Evolutionary conservation across 2,888 invertebrate genomes (phyloP).

Genomic region (Tuberolachnus salignus): DNA sequence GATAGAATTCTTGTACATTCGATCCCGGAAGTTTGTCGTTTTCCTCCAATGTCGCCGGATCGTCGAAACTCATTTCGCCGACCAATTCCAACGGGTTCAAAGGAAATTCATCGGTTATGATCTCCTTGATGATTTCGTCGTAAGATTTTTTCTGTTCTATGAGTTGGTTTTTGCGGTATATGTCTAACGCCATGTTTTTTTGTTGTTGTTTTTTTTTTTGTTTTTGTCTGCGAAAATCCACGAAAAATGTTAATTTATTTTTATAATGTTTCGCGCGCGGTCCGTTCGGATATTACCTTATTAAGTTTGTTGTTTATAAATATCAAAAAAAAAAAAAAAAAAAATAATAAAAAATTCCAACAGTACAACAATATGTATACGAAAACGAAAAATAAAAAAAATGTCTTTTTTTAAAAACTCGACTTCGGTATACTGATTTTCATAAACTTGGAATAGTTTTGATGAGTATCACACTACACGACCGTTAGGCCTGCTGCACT

Average conservation of each 20-base stretch:
- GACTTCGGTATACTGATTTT: constrained; percentile 35
- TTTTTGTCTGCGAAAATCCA: too few relatives aligned
- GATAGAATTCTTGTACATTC: constrained; percentile 71
- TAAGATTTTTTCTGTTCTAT: constrained; percentile 37
- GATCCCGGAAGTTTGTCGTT: constrained; percentile 58
- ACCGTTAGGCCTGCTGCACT: constrained; percentile 41
- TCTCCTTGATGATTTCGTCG: constrained; percentile 55
- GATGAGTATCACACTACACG: constrained; percentile 41
- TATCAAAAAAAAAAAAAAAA: background rate
- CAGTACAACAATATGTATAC: background rate
- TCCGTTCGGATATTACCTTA: background rate
- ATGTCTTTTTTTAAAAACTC: constrained; percentile 30
- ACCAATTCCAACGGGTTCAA: constrained; percentile 58
- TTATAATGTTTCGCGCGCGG: background rate
- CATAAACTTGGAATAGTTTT: background rate
- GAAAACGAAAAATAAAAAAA: constrained; percentile 35
- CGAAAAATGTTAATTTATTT: background rate
- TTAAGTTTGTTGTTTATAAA: background rate
- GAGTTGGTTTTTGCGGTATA: constrained; percentile 34
- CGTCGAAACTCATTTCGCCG: constrained; percentile 58
- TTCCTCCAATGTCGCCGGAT: constrained; percentile 37
- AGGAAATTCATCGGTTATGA: constrained; percentile 57
- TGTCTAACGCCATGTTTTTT: constrained; percentile 57
- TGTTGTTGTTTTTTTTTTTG: too few relatives aligned
- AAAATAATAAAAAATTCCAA: background rate